phyloP scores from a whole-genome alignment of 2,797 vertebrate genomes.

The Danio tinwini region DNA sequence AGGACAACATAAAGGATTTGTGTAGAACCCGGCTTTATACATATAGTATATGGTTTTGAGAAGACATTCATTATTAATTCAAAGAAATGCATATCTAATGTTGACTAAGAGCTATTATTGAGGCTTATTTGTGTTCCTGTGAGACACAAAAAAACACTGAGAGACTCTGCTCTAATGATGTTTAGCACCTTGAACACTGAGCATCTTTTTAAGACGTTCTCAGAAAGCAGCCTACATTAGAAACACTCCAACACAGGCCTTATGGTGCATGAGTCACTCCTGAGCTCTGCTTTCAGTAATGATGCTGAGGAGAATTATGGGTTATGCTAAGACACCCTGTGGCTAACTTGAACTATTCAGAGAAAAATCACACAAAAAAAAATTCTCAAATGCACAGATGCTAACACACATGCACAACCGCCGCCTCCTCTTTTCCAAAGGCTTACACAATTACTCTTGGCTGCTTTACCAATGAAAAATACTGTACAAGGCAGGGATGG shows the following conservation, averaged over 20 bases:
- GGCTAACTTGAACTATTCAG: neutral
- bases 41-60: neutral
- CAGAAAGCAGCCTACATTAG: conserved; percentile 13
- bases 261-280: conserved; percentile 64
- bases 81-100: neutral
- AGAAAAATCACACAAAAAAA: neutral
- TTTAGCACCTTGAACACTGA: conserved; percentile 17
- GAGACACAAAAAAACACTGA: neutral
- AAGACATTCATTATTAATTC: neutral
- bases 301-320: conserved; percentile 33
- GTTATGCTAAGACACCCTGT: conserved; percentile 31
- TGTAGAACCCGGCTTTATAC: too few species aligned
- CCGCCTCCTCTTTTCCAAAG: neutral
- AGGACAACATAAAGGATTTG: too few species aligned
- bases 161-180: conserved; percentile 41
- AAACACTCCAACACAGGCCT: conserved; percentile 65
- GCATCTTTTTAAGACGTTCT: conserved; percentile 14
- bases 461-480: conserved; percentile 21
- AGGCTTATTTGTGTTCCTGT: neutral
- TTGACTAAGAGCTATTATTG: neutral
- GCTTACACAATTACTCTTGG: conserved; percentile 18
- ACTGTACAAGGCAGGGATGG: neutral
- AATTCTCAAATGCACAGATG: neutral
- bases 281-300: conserved; percentile 57
- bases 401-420: neutral